Percentiles rank a stretch among this genome's conserved stretches.
phyloP scores from a whole-genome alignment of 2,888 invertebrate genomes.

The Microplitis manilae region DNA sequence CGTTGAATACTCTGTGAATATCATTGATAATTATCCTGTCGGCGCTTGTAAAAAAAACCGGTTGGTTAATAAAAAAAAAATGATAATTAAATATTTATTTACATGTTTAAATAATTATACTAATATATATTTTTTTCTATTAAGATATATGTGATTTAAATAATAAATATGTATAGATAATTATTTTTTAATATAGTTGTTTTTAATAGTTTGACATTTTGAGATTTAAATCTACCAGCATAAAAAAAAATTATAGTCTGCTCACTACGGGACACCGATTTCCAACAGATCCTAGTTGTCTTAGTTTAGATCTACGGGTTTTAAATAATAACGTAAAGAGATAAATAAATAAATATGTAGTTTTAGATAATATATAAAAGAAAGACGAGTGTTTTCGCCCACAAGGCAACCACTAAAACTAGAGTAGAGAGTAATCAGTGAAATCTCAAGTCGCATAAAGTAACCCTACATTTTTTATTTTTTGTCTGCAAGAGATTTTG shows the following conservation, averaged over 20 bases:
- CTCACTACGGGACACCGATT: background rate
- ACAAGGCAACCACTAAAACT: slow-evolving; percentile 42
- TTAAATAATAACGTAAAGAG: background rate
- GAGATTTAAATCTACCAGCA: background rate
- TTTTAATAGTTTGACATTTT: background rate
- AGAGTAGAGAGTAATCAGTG: slow-evolving; percentile 48
- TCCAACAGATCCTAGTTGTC: background rate
- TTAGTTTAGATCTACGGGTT: background rate
- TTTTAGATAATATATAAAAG: no score
- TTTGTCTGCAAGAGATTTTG: background rate
- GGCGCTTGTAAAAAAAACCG: slow-evolving; percentile 39
- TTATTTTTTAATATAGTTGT: slow-evolving; percentile 1
- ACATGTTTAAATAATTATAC: background rate
- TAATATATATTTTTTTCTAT: background rate
- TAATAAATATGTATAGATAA: background rate
- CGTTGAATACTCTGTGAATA: slow-evolving; percentile 28
- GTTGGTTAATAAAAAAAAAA: slow-evolving; percentile 37
- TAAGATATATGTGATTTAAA: no score
- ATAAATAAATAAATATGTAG: no score
- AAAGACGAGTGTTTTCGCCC: background rate
- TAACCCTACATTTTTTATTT: slow-evolving; percentile 3
- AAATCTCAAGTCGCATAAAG: slow-evolving; percentile 43
- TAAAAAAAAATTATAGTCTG: background rate
- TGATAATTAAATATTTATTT: slow-evolving; percentile 22
- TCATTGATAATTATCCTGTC: slow-evolving; percentile 41